Evolutionary conservation across 2,888 invertebrate species (phyloP).

Genomic region (Hoplodrina blanda): DNA sequence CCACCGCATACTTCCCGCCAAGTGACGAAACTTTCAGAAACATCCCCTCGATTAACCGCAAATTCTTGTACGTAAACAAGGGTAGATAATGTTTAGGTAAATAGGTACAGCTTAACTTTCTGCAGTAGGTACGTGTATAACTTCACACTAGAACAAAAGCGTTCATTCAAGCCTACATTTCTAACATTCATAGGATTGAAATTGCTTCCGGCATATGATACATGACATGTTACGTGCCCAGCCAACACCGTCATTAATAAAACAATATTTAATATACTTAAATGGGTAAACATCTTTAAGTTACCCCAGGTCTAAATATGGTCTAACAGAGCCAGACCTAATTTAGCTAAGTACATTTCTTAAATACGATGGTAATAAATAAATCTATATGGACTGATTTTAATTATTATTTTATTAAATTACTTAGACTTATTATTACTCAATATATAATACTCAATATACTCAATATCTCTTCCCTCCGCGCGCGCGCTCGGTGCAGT

Average conservation of each 20-base stretch:
- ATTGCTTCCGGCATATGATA: neutral
- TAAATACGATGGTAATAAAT: too few species aligned
- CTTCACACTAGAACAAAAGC: neutral
- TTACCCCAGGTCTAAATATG: too few species aligned
- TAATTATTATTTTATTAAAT: too few species aligned
- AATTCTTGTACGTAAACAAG: conserved; percentile 42
- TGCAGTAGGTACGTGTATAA: conserved; percentile 1
- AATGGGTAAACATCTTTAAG: neutral
- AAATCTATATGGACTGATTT: too few species aligned
- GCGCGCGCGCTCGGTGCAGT: too few species aligned
- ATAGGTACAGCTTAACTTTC: conserved; percentile 18
- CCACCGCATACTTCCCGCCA: conserved; percentile 75
- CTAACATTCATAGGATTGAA: neutral
- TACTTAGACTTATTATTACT: too few species aligned
- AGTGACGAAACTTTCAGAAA: conserved; percentile 69
- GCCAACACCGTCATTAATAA: neutral
- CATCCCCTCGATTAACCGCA: conserved; percentile 55
- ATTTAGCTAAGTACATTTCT: too few species aligned
- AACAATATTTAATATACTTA: neutral
- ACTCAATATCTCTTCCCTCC: too few species aligned
- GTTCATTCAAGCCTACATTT: neutral
- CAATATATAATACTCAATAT: too few species aligned
- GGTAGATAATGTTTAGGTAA: conserved; percentile 22
- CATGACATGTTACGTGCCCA: neutral
- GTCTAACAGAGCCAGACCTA: too few species aligned